Base-by-base conservation (phyloP, 1,140 invertebrate genomes). In the Bombus confusus region DNA sequence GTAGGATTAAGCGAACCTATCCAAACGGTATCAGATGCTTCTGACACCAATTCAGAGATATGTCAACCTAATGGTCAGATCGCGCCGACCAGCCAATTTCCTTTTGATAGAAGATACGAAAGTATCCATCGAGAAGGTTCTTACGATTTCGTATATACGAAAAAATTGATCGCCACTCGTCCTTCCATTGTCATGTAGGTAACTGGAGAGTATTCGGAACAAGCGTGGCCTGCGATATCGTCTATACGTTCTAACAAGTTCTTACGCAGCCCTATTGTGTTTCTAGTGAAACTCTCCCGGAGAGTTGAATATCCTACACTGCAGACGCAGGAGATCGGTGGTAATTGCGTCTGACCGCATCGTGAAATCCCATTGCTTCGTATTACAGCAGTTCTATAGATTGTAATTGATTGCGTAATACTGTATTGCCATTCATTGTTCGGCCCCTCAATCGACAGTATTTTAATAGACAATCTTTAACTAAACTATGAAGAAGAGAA, bases 31-130 rank as follows among this genome's bases (percentile, higher is more conserved):
- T 87, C 74, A 52, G 59, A 83, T 91, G 91, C 66, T 82, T 78
- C 68, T 89, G 91, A 91, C 90, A 90, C 47, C 47, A 72, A 91
- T 92, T 91, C 88, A 85, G 1, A 72, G 80, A 22, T 86, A 88
- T 86, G 89, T 92, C 87, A 89, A 88, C 88, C 91, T 92, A 92
- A 92, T 90, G 87, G 79, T 39, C 79, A 52, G 47, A 22, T 52
- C 5, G 47, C 18, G 6, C 6, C 18, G 47, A 52, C 18, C 47
- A 64, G 71, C 57, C 80, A 82, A 82, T 82, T 82, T 52, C 64
- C 71, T 72, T 41, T 72, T n/a, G 59, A 3, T 12, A n/a, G 59
- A 62, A 62, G 28, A n/a, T 62, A 12, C 59, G 59, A n/a, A n/a
- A n/a, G 59, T 62, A 62, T 62, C 59, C 28, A 5, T 28, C 28